Base-by-base conservation (phyloP, 2,888 invertebrate genomes). In the Tetranychus piercei region DNA sequence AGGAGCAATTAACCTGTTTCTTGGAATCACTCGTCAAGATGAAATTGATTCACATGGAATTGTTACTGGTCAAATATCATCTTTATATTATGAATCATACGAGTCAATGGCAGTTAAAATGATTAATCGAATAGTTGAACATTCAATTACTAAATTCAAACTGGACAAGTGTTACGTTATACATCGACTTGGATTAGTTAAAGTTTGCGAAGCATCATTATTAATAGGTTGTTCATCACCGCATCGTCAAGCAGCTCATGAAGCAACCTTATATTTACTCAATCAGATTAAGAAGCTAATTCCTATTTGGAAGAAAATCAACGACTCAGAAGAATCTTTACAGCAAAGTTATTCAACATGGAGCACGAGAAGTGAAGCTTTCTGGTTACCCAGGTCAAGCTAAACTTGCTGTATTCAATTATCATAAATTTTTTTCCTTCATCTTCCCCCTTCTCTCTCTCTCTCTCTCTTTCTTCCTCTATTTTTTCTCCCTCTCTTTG, bases 31-130 rank as follows among this genome's bases (percentile, higher is more conserved):
- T 0, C 86, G 93, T 80, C 44, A 45, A 45, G 76, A 77, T 55
- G 75, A 76, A 44, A 74, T 34, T 65, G 72, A 72, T 45, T 72
- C 72, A 72, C 55, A 11, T 76, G 76, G 18, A 77, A 43, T 78
- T 43, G 73, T 74, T 73, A 78, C 78, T n/a, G 70, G 69, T 9
- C 81, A 89, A 88, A 94, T 96, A n/a, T 78, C 89, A n/a, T 86
- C 86, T 75, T 84, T 96, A 74, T 91, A 92, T 81, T 97, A 96
- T 84, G 95, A 96, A 83, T 92, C 93, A 0, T 96, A 95, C 81
- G 89, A 90, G 79, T 85, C 88, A 1, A 96, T 96, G 96, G 95
- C 93, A 0, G 79, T 89, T 8, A 91, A 77, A 43, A 87, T 89
- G 77, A 87, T 96, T 86, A 86, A 87, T 77, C 86, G 86, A 74